Conservation (phyloP, 2,888 invertebrate species). For the Archips crataeganus region DNA sequence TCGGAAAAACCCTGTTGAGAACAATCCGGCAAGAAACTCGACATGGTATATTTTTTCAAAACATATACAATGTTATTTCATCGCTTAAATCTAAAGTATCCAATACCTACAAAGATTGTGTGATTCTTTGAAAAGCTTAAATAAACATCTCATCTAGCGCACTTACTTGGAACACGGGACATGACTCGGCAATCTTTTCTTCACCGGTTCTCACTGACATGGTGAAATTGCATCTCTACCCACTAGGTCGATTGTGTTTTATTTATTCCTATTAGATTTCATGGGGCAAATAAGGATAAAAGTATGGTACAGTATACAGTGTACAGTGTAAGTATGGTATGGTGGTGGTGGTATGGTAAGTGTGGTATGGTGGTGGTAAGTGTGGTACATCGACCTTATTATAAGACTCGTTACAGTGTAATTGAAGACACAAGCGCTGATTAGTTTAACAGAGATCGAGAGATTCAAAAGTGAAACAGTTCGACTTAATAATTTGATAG, state of each 20-base stretch:
- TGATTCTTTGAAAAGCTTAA: neutral
- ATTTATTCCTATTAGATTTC: neutral
- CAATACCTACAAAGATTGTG: neutral
- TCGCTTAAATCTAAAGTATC: no score
- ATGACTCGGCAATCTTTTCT: constrained; percentile 4
- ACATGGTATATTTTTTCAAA: no score
- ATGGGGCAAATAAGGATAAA: neutral
- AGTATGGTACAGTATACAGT: neutral
- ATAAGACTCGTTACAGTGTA: neutral
- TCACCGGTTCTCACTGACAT: constrained; percentile 23
- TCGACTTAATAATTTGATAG: neutral
- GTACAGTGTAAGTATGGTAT: no score
- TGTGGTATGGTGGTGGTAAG: no score
- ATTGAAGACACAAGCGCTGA: neutral
- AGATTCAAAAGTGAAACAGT: neutral
- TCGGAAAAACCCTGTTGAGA: no score
- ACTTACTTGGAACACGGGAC: constrained; percentile 27
- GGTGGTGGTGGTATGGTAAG: no score
- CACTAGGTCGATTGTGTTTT: neutral
- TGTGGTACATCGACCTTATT: no score
- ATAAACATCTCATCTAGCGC: constrained; percentile 19
- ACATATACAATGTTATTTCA: no score
- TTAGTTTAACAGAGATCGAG: neutral
- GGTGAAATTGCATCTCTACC: constrained; percentile 13
- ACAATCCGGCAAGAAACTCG: no score